Conservation (phyloP, 2,113 vertebrate genomes). For the Pleuronectes platessa region DNA sequence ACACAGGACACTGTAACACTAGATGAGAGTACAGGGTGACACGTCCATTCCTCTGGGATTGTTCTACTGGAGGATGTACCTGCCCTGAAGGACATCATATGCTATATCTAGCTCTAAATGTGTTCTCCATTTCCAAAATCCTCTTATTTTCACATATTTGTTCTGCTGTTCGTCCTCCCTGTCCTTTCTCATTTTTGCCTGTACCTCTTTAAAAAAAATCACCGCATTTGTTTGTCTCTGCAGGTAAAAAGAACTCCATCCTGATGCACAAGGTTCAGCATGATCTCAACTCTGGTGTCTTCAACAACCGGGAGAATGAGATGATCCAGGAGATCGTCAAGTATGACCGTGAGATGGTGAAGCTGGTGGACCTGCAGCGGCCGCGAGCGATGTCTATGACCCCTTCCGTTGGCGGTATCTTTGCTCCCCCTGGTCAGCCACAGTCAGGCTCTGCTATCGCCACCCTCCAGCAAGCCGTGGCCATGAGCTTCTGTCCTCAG, state of each 20-base stretch:
- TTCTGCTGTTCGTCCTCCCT: constrained; percentile 23
- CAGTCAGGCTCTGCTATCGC: constrained; percentile 92
- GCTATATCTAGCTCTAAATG: constrained; percentile 28
- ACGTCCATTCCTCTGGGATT: constrained; percentile 49
- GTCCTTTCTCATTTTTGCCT: constrained; percentile 5
- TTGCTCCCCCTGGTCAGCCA: constrained; percentile 83
- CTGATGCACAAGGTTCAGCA: constrained; percentile 97
- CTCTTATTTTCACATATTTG: constrained; percentile 23
- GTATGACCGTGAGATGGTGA: constrained; percentile 98
- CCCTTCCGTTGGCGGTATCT: constrained; percentile 81
- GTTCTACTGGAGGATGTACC: constrained; percentile 56
- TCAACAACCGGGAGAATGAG: constrained; percentile 97
- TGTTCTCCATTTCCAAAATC: constrained; percentile 17
- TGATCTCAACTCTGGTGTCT: constrained; percentile 94
- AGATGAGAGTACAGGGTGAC: constrained; percentile 61
- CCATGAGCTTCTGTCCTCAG: constrained; percentile 98
- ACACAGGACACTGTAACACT: constrained; percentile 60
- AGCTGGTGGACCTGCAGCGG: constrained; percentile 91
- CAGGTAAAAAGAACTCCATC: constrained; percentile 97
- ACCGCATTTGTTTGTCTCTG: constrained; percentile 1
- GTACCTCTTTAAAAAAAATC: not conserved
- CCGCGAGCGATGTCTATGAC: constrained; percentile 88
- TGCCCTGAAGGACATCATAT: constrained; percentile 59
- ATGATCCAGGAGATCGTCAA: constrained; percentile 99
- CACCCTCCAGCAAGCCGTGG: constrained; percentile 94